phyloP scores from a whole-genome alignment of 2,797 vertebrate species.

The Potorous gilbertii region DNA sequence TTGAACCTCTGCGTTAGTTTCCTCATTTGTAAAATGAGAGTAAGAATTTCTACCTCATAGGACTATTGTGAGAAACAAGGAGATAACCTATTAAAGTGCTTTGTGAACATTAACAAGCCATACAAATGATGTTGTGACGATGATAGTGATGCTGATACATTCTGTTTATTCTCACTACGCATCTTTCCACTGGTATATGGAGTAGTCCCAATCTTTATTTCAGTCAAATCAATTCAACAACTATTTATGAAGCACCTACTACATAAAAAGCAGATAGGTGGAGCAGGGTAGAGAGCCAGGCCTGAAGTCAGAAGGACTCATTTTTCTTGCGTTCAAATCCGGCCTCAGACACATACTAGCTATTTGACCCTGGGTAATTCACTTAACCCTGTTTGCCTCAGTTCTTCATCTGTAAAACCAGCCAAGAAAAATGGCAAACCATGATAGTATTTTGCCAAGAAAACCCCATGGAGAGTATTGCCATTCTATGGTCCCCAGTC shows the following conservation, averaged over 20 bases:
- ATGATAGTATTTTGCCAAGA: not conserved
- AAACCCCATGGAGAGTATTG: not conserved
- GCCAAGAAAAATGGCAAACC: not conserved
- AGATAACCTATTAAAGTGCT: not conserved
- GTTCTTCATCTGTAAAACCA: not conserved
- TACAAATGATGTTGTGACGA: no score
- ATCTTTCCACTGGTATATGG: not conserved
- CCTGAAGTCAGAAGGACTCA: not conserved
- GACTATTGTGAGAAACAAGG: not conserved
- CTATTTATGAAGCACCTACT: not conserved
- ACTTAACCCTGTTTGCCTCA: not conserved
- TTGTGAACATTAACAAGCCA: not conserved
- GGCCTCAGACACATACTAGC: not conserved
- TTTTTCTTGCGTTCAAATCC: not conserved
- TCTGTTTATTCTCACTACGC: not conserved
- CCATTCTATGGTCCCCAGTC: not conserved
- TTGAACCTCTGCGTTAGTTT: not conserved
- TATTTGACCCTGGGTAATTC: not conserved
- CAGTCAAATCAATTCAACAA: not conserved
- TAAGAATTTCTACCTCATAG: not conserved
- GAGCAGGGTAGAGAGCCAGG: not conserved
- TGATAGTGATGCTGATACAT: not conserved
- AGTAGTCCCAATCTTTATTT: not conserved
- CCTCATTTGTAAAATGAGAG: fast-evolving
- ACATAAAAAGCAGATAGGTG: not conserved